Evolutionary conservation across 2,113 vertebrate genomes (phyloP), one percentile per base, ranked within the genome.

Genomic region (Podiceps cristatus): DNA sequence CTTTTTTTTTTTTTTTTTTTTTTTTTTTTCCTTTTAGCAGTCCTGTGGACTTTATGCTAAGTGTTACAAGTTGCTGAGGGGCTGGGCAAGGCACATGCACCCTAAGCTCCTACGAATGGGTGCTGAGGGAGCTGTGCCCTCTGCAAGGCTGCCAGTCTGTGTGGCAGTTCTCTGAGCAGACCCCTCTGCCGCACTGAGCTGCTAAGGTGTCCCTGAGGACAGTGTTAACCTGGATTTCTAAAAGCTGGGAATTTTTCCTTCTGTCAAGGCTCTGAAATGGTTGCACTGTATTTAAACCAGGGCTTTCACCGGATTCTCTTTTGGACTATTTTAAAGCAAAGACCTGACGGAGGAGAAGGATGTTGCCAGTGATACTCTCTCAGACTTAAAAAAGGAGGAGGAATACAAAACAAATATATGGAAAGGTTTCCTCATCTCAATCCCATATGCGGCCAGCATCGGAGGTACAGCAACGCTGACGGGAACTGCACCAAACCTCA

Each of bases 351-450:
- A 99, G 67, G 98, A 97, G 81, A 94, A 80, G 7, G 99, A 99
- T 24, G 73, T 96, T 23, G 56, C 96, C 7, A 23, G 35, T 2
- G 98, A 98, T 73, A 96, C 96, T 25, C 80, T 97, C 2, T 96
- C 98, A 15, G 99, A 99, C 66, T 95, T 98, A 94, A 98, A 89
- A 81, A 96, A 97, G 47, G 99, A 99, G 91, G 96, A 99, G 3
- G 97, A 99, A 88, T 98, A 98, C 89, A 99, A 99, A 97, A 93
- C 98, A 76, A 99, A 99, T 89, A 98, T 99, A 89, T 99, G 99
- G 99, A 99, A 99, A 96, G 99, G 99, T 40, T 99, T 99, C 97
- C 98, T 99, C 79, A 99, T 99, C 92, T 99, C 99, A 55, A 99
- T 99, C 81, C 99, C 99, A 1, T 99, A 99, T 1, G 98, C 99